Evolutionary conservation across 2,888 invertebrate genomes (phyloP).

Genomic region (Dendrolimus houi): DNA sequence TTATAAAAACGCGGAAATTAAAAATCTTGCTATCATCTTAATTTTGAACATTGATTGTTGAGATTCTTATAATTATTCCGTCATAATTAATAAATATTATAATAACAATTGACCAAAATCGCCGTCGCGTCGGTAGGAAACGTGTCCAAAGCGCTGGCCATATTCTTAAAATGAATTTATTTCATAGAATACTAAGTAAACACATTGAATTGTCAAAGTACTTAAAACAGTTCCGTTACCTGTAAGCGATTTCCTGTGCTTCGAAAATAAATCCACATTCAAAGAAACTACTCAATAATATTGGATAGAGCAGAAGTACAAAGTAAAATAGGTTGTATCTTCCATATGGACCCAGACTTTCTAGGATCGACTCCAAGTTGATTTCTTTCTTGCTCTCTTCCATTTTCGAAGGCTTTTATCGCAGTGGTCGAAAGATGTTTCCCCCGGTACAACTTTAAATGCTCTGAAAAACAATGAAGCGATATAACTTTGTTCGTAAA

Average conservation of each 20-base stretch:
- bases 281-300: slow-evolving; percentile 60
- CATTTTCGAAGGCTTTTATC: slow-evolving; percentile 22
- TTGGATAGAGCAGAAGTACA: slow-evolving; percentile 53
- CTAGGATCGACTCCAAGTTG: slow-evolving; percentile 63
- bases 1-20: no score
- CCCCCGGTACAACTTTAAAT: slow-evolving; percentile 8
- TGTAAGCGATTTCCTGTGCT: slow-evolving; percentile 53
- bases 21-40: no score
- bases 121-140: no score
- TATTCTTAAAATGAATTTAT: no score
- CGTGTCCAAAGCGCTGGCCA: no score
- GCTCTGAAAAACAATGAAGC: slow-evolving; percentile 32
- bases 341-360: slow-evolving; percentile 62
- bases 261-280: slow-evolving; percentile 69
- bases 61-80: no score
- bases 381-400: slow-evolving; percentile 61
- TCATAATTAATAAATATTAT: no score
- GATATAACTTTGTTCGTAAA: slow-evolving; percentile 15
- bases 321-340: slow-evolving; percentile 64
- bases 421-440: slow-evolving; percentile 1
- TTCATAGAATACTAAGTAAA: background rate
- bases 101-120: no score
- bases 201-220: slow-evolving; percentile 3
- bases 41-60: no score
- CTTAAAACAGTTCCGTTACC: slow-evolving; percentile 30